Evolutionary conservation across 1,140 invertebrate genomes (phyloP), one percentile per base, ranked within the genome.

Genomic region (Galleria mellonella): DNA sequence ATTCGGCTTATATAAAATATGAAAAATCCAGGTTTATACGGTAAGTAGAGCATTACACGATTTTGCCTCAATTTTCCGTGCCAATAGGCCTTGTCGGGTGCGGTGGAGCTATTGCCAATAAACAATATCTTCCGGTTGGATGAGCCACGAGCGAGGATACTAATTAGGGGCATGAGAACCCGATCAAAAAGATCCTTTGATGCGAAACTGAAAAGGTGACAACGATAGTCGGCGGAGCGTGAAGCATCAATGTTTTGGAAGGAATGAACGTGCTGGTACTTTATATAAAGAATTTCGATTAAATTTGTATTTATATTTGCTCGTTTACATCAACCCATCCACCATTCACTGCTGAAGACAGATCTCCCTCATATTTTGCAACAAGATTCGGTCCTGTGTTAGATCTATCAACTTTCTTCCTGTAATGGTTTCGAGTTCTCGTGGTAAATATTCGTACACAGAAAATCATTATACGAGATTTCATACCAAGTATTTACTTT

Each of bases 41-140:
- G 60, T 46, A 43, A 55, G 49, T 50, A 49, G 62, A 51, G 55
- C 55, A 55, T 68, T 71, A 58, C 62, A 63, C 68, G 69, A 70
- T 71, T 72, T 74, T 76, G 55, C 77, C 67, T 78, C 66, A 84
- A 84, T 82, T 82, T 84, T 84, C 79, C 77, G 54, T 72, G 62
- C 75, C 72, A 77, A 42, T 72, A 59, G 53, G 43, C 60, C 55
- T 43, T 55, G 67, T 54, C 54, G 47, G 45, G 55, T 52, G 47
- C 59, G 63, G 60, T 53, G 56, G 49, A 75, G 68, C 61, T 75
- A 76, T 69, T 74, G 67, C 66, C 76, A 82, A 82, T 84, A 84
- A 81, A 79, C 79, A 84, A 84, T 84, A 79, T 72, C 73, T 84
- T 84, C 77, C 75, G 66, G 60, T 31, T 58, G 73, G 65, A 51